Evolutionary conservation across 2,113 vertebrate genomes (phyloP).

Genomic region (Pongo pygmaeus): DNA sequence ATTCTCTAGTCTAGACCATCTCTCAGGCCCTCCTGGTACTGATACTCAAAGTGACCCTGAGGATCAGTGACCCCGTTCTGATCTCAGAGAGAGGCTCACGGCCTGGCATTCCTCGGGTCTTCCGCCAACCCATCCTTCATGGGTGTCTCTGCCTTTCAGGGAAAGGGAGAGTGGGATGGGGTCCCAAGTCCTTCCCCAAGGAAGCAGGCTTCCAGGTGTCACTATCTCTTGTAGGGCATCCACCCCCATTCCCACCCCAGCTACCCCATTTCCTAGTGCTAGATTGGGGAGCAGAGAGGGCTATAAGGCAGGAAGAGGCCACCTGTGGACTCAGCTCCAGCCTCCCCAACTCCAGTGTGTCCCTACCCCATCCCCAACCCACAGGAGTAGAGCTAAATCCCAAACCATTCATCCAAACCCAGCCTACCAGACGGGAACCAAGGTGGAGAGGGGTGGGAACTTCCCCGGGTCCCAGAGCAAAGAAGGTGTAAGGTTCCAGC

Average conservation of each 20-base stretch:
- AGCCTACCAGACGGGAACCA: not conserved
- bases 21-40: not conserved
- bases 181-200: not conserved
- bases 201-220: constrained; percentile 3
- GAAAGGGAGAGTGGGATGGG: not conserved
- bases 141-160: not conserved
- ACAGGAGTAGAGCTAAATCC: not conserved
- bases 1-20: not conserved
- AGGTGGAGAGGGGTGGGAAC: not conserved
- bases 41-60: not conserved
- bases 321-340: constrained; percentile 32
- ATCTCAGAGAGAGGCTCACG: not conserved
- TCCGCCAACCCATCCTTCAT: not conserved
- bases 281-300: not conserved
- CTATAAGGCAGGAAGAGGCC: not conserved
- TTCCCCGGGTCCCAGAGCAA: not conserved
- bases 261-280: not conserved
- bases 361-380: not conserved
- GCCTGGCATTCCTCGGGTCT: not conserved
- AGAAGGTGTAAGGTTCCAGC: not conserved
- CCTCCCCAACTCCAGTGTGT: not conserved
- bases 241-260: not conserved
- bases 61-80: not conserved
- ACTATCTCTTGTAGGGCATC: not conserved
- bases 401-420: not conserved